Conservation (phyloP, 2,888 invertebrate genomes). For the Yponomeuta cagnagella region DNA sequence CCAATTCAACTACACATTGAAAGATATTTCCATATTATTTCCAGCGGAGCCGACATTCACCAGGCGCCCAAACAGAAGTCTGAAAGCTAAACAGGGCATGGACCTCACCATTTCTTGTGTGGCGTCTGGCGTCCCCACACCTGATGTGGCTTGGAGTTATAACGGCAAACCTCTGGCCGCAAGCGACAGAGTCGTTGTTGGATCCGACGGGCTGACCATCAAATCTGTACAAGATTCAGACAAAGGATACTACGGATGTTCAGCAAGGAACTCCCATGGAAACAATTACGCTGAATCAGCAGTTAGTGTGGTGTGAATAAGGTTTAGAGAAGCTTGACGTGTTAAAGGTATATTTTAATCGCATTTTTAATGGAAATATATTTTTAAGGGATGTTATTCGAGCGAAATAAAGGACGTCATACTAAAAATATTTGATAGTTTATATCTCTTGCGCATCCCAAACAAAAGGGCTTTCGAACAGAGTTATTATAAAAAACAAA, state of each 20-base stretch:
- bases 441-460: too few species aligned
- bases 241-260: constrained; percentile 56
- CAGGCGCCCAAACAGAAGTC: constrained; percentile 27
- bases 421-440: too few species aligned
- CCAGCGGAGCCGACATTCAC: constrained; percentile 38
- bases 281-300: background rate
- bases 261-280: constrained; percentile 30
- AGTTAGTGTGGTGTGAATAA: background rate
- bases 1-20: too few species aligned
- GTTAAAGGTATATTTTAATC: background rate
- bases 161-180: constrained; percentile 38
- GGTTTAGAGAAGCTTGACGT: background rate
- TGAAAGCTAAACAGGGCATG: constrained; percentile 33
- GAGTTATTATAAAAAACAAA: too few species aligned
- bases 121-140: constrained; percentile 36
- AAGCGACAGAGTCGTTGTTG: constrained; percentile 25
- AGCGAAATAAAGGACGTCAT: too few species aligned
- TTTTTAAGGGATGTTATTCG: background rate
- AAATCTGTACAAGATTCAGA: constrained; percentile 39
- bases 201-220: constrained; percentile 37
- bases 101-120: constrained; percentile 44
- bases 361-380: background rate
- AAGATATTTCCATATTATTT: constrained; percentile 13
- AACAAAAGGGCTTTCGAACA: too few species aligned
- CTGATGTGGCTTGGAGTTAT: constrained; percentile 40